phyloP scores from a whole-genome alignment of 37 sponge, comb jelly and placozoan genomes.

The Ianthella basta region DNA sequence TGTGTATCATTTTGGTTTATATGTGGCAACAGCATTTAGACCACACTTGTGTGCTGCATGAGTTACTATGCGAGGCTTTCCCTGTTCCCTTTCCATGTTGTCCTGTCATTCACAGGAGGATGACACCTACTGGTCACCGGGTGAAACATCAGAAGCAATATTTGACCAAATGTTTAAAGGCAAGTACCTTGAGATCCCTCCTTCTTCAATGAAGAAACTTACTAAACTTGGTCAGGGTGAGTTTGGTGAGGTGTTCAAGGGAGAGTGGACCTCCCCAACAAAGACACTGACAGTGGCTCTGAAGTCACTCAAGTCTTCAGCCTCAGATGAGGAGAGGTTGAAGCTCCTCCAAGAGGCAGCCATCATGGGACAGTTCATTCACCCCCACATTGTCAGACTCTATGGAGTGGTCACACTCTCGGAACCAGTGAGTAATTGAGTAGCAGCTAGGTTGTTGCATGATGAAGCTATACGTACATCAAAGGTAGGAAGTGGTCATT shows the following conservation, averaged over 20 bases:
- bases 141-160: constrained; percentile 1
- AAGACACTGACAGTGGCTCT: neutral
- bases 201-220: neutral
- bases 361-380: constrained; percentile 31
- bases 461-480: no score
- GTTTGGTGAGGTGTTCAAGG: constrained; percentile 25
- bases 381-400: constrained; percentile 29
- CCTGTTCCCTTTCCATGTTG: no score
- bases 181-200: neutral
- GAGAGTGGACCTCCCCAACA: constrained; percentile 1
- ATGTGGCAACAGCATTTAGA: no score
- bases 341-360: constrained; percentile 33
- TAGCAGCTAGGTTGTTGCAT: no score
- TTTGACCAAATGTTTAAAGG: constrained; percentile 7
- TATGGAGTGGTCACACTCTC: constrained; percentile 18
- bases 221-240: neutral
- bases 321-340: constrained; percentile 24
- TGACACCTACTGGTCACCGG: neutral
- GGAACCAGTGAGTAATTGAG: no score
- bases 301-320: constrained; percentile 20
- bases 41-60: no score
- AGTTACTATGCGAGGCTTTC: no score
- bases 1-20: no score
- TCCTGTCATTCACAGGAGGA: neutral
- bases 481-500: no score